Conservation (phyloP, 1,140 invertebrate species). For the Globodera rostochiensis region DNA sequence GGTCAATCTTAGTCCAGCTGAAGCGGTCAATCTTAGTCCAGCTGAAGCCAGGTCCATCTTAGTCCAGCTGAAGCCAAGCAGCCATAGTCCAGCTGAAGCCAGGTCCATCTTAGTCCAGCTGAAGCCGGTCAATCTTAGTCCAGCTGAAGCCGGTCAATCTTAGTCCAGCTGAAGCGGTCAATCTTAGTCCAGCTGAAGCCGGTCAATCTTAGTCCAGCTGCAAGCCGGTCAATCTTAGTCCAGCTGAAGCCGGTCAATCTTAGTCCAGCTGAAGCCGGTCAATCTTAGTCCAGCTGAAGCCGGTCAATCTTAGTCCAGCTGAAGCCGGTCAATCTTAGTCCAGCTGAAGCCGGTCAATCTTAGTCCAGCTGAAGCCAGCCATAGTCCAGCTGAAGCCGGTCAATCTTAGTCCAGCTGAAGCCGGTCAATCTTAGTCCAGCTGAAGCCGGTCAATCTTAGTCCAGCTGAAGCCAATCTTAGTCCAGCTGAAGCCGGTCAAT, state of each 20-base stretch:
- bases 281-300: neutral
- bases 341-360: neutral
- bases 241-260: slow-evolving; percentile 3
- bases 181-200: neutral
- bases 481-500: neutral
- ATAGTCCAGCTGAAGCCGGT: slow-evolving; percentile 61
- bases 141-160: slow-evolving; percentile 35
- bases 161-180: slow-evolving; percentile 60
- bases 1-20: neutral
- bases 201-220: neutral
- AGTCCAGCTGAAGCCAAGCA: neutral
- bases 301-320: neutral
- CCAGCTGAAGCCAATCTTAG: slow-evolving; percentile 3
- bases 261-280: slow-evolving; percentile 2
- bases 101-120: neutral
- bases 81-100: neutral
- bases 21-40: neutral
- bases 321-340: neutral
- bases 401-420: neutral
- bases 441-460: neutral
- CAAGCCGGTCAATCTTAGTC: neutral
- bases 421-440: neutral
- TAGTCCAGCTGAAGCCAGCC: slow-evolving; percentile 26
- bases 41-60: neutral
- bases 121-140: slow-evolving; percentile 15